Conservation (phyloP, 2,888 invertebrate species). For the Ennomos erosarius region DNA sequence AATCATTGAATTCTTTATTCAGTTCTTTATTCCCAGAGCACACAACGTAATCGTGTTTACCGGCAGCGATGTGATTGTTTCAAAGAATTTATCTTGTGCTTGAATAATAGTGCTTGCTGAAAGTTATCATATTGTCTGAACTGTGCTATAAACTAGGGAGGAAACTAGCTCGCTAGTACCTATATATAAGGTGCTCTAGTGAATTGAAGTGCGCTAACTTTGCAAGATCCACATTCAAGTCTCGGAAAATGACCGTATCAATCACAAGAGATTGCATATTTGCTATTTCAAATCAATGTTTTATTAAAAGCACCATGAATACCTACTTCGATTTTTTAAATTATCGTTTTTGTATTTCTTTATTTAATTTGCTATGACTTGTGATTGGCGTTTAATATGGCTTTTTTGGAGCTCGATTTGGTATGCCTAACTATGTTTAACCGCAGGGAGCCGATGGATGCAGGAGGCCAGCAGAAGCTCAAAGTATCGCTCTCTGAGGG, state of each 20-base stretch:
- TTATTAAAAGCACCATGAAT: neutral
- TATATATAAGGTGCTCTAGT: slow-evolving; percentile 18
- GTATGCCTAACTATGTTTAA: no score
- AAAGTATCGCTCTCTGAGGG: no score
- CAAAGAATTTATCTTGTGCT: neutral
- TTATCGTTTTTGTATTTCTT: no score
- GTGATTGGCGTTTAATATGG: no score
- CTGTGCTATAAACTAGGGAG: slow-evolving; percentile 1
- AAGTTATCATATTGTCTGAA: neutral
- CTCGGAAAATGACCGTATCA: slow-evolving; percentile 3
- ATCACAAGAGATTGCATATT: slow-evolving; percentile 5
- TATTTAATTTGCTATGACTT: no score
- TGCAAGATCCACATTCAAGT: slow-evolving; percentile 24
- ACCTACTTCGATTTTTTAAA: no score
- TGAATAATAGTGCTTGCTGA: neutral
- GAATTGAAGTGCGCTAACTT: slow-evolving; percentile 27
- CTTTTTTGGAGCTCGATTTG: no score
- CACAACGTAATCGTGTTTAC: no score
- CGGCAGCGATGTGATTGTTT: neutral
- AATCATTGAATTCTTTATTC: no score
- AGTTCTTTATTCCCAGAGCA: no score
- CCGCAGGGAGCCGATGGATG: no score
- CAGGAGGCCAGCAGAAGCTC: no score
- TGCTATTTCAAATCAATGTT: slow-evolving; percentile 1
- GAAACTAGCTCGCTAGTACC: slow-evolving; percentile 8